phyloP scores from a whole-genome alignment of 2,797 vertebrate genomes.

The Nannoperca australis region DNA sequence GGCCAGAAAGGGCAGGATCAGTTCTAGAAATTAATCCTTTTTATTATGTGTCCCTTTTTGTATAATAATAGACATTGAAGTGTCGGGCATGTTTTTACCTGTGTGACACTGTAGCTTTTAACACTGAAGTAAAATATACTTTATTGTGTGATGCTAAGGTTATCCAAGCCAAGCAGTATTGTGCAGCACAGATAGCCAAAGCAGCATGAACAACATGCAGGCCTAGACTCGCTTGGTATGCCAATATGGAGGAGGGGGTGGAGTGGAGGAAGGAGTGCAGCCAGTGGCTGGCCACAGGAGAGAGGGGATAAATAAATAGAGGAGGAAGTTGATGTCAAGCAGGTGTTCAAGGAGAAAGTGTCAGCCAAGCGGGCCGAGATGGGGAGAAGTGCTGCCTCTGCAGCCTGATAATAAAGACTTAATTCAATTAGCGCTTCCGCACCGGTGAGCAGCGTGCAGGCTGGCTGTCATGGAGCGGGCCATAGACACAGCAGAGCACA shows the following conservation, averaged over 20 bases:
- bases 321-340: slow-evolving; percentile 88
- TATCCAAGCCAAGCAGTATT: slow-evolving; percentile 32
- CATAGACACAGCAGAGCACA: slow-evolving; percentile 66
- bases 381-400: slow-evolving; percentile 87
- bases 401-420: slow-evolving; percentile 89
- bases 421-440: slow-evolving; percentile 90
- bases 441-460: slow-evolving; percentile 79
- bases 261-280: slow-evolving; percentile 61
- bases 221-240: slow-evolving; percentile 44
- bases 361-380: slow-evolving; percentile 86
- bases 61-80: slow-evolving; percentile 44
- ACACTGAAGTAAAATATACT: background rate
- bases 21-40: slow-evolving; percentile 49
- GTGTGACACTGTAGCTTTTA: slow-evolving; percentile 6
- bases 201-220: slow-evolving; percentile 48
- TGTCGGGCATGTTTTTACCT: slow-evolving; percentile 16
- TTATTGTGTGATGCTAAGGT: slow-evolving; percentile 20
- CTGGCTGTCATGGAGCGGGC: slow-evolving; percentile 74
- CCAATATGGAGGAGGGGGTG: slow-evolving; percentile 60
- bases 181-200: slow-evolving; percentile 27
- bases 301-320: slow-evolving; percentile 86
- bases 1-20: slow-evolving; percentile 48
- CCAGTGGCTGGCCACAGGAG: slow-evolving; percentile 81
- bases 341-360: slow-evolving; percentile 91
- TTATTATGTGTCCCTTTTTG: slow-evolving; percentile 52